Conservation (phyloP, 2,888 invertebrate species). For the Chymomyza caudatula region DNA sequence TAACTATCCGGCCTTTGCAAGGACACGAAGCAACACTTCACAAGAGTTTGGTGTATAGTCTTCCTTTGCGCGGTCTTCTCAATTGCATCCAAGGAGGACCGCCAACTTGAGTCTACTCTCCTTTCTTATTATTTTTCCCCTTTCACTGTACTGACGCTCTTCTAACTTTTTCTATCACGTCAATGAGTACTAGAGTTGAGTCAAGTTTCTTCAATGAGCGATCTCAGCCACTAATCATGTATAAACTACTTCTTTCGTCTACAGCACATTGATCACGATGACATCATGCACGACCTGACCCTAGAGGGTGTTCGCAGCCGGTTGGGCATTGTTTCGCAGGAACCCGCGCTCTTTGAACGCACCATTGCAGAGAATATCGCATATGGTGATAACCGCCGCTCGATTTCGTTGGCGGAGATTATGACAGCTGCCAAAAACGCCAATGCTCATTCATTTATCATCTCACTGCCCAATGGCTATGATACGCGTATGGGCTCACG, state of each 20-base stretch:
- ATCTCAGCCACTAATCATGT: not conserved
- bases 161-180: too few relatives aligned
- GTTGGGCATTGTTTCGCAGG: conserved; percentile 91
- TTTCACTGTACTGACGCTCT: too few relatives aligned
- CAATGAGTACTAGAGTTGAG: too few relatives aligned
- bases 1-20: too few relatives aligned
- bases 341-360: conserved; percentile 90
- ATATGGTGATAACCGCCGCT: conserved; percentile 88
- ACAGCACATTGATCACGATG: conserved; percentile 79
- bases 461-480: conserved; percentile 86
- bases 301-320: conserved; percentile 84
- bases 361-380: conserved; percentile 91
- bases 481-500: conserved; percentile 87
- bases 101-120: too few relatives aligned
- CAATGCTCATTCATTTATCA: conserved; percentile 88
- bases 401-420: conserved; percentile 84
- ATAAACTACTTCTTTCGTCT: not conserved
- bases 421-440: conserved; percentile 86
- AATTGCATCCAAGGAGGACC: too few relatives aligned
- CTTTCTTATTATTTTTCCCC: too few relatives aligned
- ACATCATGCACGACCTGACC: conserved; percentile 82
- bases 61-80: too few relatives aligned
- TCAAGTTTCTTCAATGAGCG: too few relatives aligned
- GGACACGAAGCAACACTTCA: too few relatives aligned
- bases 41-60: too few relatives aligned